Conservation (phyloP, 2,888 invertebrate species). For the Stegana nigrithorax region DNA sequence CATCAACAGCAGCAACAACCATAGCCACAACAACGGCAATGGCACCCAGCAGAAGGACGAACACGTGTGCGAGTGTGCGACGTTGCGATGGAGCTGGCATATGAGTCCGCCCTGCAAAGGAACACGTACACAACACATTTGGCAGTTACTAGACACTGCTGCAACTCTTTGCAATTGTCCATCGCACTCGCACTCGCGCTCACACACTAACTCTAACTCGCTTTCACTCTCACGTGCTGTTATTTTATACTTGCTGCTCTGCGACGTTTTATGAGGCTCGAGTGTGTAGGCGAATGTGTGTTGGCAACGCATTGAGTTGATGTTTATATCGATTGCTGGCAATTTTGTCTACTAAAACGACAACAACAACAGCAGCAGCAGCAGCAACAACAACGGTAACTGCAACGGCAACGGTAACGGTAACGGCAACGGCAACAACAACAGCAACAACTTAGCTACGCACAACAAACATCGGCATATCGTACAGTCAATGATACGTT, state of each 20-base stretch:
- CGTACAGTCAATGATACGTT: slow-evolving; percentile 5
- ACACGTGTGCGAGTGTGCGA: neutral
- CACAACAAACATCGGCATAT: slow-evolving; percentile 6
- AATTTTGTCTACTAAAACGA: slow-evolving; percentile 54
- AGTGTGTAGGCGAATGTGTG: no score
- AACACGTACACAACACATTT: no score
- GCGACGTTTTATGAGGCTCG: neutral
- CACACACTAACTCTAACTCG: slow-evolving; percentile 20
- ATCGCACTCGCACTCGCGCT: neutral
- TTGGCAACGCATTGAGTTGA: slow-evolving; percentile 44
- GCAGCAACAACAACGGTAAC: neutral
- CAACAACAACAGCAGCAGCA: slow-evolving; percentile 26
- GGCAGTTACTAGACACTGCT: no score
- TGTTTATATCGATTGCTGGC: slow-evolving; percentile 58
- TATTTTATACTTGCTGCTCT: neutral
- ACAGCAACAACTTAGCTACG: neutral
- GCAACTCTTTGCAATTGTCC: neutral
- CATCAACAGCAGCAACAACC: slow-evolving; percentile 21
- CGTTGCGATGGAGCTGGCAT: no score
- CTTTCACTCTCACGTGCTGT: slow-evolving; percentile 37
- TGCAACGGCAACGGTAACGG: no score
- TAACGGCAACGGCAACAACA: neutral
- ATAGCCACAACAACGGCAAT: slow-evolving; percentile 18
- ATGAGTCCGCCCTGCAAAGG: no score
- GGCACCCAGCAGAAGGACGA: neutral